Base-by-base conservation (phyloP, 2,888 invertebrate genomes). In the Cyclophora punctaria region DNA sequence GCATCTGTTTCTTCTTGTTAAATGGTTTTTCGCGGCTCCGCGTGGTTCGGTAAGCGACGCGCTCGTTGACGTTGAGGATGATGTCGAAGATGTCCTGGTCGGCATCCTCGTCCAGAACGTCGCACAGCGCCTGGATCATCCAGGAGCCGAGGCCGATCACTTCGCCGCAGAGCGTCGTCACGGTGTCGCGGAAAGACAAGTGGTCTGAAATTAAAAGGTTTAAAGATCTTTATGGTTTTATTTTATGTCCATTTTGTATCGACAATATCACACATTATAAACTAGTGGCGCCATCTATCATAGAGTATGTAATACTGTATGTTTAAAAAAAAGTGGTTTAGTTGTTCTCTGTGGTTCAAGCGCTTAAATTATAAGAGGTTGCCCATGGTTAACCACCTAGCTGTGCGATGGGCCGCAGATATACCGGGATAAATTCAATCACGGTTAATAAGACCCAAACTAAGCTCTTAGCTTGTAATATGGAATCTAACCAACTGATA, bases 111-210 rank as follows among this genome's bases (percentile, higher is more conserved):
- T 50, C 47, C 35, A 57, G 45, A 35, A 52, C 49, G 33, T 47
- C 48, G 48, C 57, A 57, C 34, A 57, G 46, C 3, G 54, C 52
- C 44, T 55, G 54, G 51, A 57, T 52, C 51, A 57, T 40, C 51
- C 52, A 57, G 4, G 57, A 54, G 4, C 57, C 57, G 35, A 41
- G 37, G 2, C 5, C 4, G 20, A 20, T 2, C 20, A 20, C 20
- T 2, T 20, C 20, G 20, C 20, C 20, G 20, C 20, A 1, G 1
- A 20, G 20, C 20, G 20, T 20, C 20, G 20, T 20, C 20, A 20
- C 20, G 20, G 2, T 20, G 37, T 57, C 52, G 6, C 57, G 57
- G 41, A 46, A 57, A 1, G 57, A 52, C 0, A 55, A 35, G 47
- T 55, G 44, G 1, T 57, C 57, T 57, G 51, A 4, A 48, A 44